phyloP scores from a whole-genome alignment of 2,888 invertebrate species.

The Diachrysia chrysitis region DNA sequence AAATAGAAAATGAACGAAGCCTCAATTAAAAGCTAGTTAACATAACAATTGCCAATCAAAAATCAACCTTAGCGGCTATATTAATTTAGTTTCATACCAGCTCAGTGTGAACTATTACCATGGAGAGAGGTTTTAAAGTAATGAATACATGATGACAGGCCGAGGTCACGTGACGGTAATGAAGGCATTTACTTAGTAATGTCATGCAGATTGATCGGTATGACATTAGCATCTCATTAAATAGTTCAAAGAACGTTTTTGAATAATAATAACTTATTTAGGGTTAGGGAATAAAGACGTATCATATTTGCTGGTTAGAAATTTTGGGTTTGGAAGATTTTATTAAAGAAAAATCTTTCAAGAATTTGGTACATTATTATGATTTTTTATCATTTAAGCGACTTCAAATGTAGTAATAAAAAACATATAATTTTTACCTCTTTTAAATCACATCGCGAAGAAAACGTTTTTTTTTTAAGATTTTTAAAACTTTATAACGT shows the following conservation, averaged over 20 bases:
- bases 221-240: constrained; percentile 5
- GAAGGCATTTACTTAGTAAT: neutral
- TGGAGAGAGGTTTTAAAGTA: constrained; percentile 2
- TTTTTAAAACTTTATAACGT: too few species aligned
- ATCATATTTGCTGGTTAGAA: too few species aligned
- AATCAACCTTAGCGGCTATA: neutral
- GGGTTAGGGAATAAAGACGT: too few species aligned
- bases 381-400: too few species aligned
- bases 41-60: neutral
- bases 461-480: too few species aligned
- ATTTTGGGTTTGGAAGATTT: too few species aligned
- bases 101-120: neutral
- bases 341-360: too few species aligned
- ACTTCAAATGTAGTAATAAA: too few species aligned
- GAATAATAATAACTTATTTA: neutral
- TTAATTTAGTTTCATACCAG: neutral
- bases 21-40: neutral
- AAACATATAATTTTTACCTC: too few species aligned
- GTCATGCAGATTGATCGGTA: constrained; percentile 1
- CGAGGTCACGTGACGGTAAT: neutral
- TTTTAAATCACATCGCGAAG: too few species aligned
- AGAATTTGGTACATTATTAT: too few species aligned
- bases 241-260: neutral
- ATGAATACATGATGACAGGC: constrained; percentile 7
- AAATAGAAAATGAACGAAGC: too few species aligned